Evolutionary conservation across 2,888 invertebrate genomes (phyloP).

Genomic region (Epinotia bilunana): DNA sequence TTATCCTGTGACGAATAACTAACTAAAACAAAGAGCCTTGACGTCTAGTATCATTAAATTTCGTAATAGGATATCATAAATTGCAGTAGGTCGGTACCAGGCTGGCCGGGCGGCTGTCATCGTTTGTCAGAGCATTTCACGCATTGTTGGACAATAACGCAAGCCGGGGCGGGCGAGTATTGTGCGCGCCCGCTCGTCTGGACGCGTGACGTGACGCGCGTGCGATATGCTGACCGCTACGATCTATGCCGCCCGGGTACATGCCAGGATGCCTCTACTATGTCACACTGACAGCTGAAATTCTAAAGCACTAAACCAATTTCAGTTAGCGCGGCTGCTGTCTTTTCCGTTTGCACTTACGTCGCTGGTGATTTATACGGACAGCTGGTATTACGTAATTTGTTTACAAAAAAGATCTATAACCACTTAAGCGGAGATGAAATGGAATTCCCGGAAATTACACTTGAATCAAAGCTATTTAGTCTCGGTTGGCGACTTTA

Average conservation of each 20-base stretch:
- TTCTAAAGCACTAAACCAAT: slow-evolving; percentile 46
- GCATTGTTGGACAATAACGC: slow-evolving; percentile 84
- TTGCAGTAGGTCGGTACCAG: slow-evolving; percentile 79
- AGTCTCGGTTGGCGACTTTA: slow-evolving; percentile 45
- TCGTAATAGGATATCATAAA: slow-evolving; percentile 84
- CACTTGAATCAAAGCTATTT: slow-evolving; percentile 28
- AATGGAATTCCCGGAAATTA: slow-evolving; percentile 47
- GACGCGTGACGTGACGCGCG: slow-evolving; percentile 66
- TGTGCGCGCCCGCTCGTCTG: slow-evolving; percentile 66
- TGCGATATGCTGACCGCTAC: slow-evolving; percentile 53
- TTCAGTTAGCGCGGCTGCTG: slow-evolving; percentile 41
- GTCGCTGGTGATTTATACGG: slow-evolving; percentile 40
- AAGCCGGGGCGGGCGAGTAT: slow-evolving; percentile 67
- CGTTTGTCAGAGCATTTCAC: slow-evolving; percentile 85
- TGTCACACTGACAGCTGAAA: slow-evolving; percentile 46
- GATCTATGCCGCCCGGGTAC: slow-evolving; percentile 53
- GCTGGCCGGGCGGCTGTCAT: slow-evolving; percentile 80
- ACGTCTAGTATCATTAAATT: slow-evolving; percentile 83
- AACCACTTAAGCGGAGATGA: slow-evolving; percentile 23
- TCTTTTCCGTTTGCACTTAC: slow-evolving; percentile 42
- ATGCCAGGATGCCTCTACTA: slow-evolving; percentile 45
- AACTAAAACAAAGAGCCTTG: slow-evolving; percentile 69
- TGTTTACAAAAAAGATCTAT: slow-evolving; percentile 29
- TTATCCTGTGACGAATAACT: slow-evolving; percentile 60
- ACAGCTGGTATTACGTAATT: slow-evolving; percentile 40